Conservation (phyloP, 2,797 vertebrate genomes). For the Mycteria americana region DNA sequence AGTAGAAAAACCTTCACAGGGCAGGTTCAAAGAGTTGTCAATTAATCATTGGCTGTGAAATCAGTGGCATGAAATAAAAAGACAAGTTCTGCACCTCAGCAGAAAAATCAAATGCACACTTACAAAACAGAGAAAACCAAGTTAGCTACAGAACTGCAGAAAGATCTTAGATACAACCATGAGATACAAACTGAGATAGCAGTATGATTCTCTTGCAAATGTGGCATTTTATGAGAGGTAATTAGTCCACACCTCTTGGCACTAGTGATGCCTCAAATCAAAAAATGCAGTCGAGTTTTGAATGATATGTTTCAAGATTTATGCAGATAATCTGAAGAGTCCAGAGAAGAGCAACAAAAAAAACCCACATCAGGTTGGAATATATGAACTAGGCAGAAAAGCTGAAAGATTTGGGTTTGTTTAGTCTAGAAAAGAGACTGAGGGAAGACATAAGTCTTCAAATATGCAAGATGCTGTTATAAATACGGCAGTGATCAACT, state of each 20-base stretch:
- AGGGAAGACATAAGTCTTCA: constrained; percentile 55
- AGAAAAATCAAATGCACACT: neutral
- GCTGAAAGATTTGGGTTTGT: constrained; percentile 43
- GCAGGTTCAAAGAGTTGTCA: neutral
- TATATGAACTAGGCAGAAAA: constrained; percentile 36
- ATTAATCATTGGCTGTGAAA: neutral
- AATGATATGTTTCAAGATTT: neutral
- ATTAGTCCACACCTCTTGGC: neutral
- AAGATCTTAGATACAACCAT: neutral
- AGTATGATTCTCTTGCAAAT: neutral
- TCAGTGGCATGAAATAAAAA: neutral
- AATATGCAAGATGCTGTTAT: constrained; percentile 49
- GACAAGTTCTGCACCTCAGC: neutral
- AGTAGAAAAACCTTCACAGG: neutral
- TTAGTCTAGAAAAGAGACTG: constrained; percentile 59
- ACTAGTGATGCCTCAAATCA: neutral
- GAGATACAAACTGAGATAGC: neutral
- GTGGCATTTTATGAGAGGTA: neutral
- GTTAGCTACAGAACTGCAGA: neutral
- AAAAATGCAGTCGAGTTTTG: neutral
- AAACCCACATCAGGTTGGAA: neutral
- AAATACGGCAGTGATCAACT: constrained; percentile 60
- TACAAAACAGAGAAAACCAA: neutral
- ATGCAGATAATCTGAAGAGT: neutral
- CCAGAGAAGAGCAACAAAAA: neutral